phyloP scores from a whole-genome alignment of 2,797 vertebrate genomes.

The Chromis chromis region DNA sequence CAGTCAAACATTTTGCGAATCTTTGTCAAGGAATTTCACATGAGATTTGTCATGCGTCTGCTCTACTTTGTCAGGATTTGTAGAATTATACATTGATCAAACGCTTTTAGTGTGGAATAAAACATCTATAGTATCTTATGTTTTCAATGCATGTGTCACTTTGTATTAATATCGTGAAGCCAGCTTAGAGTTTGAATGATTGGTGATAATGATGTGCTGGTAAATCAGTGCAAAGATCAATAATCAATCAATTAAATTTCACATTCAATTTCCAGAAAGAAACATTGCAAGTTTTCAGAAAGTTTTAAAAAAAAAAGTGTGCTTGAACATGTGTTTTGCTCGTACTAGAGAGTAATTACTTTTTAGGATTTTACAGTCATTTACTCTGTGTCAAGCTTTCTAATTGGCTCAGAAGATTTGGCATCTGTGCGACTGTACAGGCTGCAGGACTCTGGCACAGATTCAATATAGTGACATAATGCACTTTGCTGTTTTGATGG shows the following conservation, averaged over 20 bases:
- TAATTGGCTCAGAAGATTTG: neutral
- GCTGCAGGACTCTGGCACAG: neutral
- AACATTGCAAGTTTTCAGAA: neutral
- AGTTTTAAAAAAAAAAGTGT: too few relatives aligned
- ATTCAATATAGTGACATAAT: neutral
- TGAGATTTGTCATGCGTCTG: slow-evolving; percentile 47
- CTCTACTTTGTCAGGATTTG: slow-evolving; percentile 44
- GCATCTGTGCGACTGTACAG: neutral
- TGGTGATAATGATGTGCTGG: neutral
- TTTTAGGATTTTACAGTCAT: neutral
- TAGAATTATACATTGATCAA: slow-evolving; percentile 31
- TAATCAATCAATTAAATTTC: neutral
- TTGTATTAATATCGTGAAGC: neutral
- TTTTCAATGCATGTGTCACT: neutral
- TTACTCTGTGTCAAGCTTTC: neutral
- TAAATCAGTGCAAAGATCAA: neutral
- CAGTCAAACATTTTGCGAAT: slow-evolving; percentile 54
- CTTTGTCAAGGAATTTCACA: slow-evolving; percentile 39
- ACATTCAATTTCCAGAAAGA: neutral
- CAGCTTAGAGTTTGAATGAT: neutral
- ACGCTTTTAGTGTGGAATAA: slow-evolving; percentile 15
- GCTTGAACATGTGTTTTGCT: too few relatives aligned
- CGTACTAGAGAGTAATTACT: too few relatives aligned
- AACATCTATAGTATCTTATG: neutral
- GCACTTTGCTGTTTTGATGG: neutral